Evolutionary conservation across 2,888 invertebrate genomes (phyloP), one percentile per base, ranked within the genome.

Genomic region (Cephus rjabovi): DNA sequence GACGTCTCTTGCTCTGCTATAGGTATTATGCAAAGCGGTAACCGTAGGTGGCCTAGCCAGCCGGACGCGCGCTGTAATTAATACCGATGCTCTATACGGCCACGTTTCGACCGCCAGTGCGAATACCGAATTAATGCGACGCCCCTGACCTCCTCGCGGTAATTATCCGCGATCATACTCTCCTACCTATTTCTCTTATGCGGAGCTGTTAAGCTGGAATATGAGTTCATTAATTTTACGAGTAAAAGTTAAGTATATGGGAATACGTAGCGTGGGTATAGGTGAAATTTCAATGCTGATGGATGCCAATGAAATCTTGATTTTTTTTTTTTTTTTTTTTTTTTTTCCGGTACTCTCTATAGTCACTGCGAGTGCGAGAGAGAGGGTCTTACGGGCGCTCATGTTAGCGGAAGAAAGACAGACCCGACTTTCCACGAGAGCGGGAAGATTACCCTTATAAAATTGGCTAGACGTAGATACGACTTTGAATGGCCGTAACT

Each of bases 21-120:
- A 56, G 23, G 83, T 87, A 89, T 89, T 89, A 89, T 89, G 89
- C 89, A 89, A 89, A 89, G 85, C 86, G 85, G 83, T 83, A 83
- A 87, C 86, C 86, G 88, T 89, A 88, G 89, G 89, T 89, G 86
- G 86, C 86, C 86, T 86, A 86, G 84, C 83, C 82, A 85, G 84
- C 82, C 83, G 82, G 83, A 86, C 82, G 83, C 82, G 85, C 83
- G 85, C 85, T 83, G 86, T 86, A 86, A 86, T 86, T 86, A 86
- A 86, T 86, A 86, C 86, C 86, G 84, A 86, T 84, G 85, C 86
- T 84, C 40, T 76, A 12, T 31, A 71, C 71, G 33, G 33, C 71
- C 71, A 6, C 71, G 34, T 71, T 34, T 71, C 71, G 71, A 37
- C 69, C n/a, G 34, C 12, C 79, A 74, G 74, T 78, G 80, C 80